Evolutionary conservation across 2,888 invertebrate genomes (phyloP), one percentile per base, ranked within the genome.

Genomic region (Habrosyne pyritoides): DNA sequence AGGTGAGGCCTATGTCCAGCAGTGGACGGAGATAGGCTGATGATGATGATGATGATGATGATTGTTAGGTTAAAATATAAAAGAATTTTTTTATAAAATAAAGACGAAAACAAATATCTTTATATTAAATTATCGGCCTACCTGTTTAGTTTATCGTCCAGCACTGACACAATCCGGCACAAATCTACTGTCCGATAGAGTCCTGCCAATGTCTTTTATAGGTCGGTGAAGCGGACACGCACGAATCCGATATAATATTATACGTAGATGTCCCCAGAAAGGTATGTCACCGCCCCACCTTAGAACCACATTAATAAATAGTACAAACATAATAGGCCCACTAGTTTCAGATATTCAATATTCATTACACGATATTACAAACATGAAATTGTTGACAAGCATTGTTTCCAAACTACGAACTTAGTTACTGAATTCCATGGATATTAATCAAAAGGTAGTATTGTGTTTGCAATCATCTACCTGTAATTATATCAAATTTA

Each of bases 151-250:
- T 73, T 65, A 73, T 67, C 77, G 78, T 73, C 75, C 77, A 69
- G 64, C 81, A 83, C 84, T 77, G 79, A 76, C 82, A 83, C 81
- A 77, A 83, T 79, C 75, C 72, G 67, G 60, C 72, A 76, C 76
- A 74, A 73, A 71, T 81, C 71, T 81, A 87, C 84, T 86, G 87
- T 63, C 71, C 71, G 65, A 52, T 62, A 57, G 71, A 73, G 73
- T 86, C 84, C 88, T 82, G 80, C 58, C 75, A 64, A 71, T 73
- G 79, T 79, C 87, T 89, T 90, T 86, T 91, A 91, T 91, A 91
- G 90, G 88, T 86, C 87, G 88, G 47, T 70, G 62, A 63, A 67
- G 67, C 72, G 73, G 42, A 42, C 42, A 42, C 18, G 18, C n/a
- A 42, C 18, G 42, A 42, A 18, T 18, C 42, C 6, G 14, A 42